Conservation (phyloP, 2,888 invertebrate genomes). For the Synergus laeviventris region DNA sequence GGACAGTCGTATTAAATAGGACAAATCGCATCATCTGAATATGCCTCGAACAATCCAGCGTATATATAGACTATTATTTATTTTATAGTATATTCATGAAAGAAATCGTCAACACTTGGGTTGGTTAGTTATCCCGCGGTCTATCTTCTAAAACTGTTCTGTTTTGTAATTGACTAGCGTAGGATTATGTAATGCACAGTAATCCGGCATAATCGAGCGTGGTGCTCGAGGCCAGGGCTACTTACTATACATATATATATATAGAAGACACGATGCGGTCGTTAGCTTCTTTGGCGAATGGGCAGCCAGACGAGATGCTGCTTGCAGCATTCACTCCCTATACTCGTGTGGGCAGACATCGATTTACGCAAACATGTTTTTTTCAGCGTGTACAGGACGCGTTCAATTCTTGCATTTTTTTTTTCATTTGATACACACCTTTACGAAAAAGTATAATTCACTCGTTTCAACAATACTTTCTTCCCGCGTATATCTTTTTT, state of each 20-base stretch:
- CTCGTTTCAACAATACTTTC: too few relatives aligned
- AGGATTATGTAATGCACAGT: slow-evolving; percentile 46
- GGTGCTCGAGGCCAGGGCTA: slow-evolving; percentile 50
- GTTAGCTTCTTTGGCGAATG: slow-evolving; percentile 37
- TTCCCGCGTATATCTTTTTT: too few relatives aligned
- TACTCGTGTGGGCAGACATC: slow-evolving; percentile 34
- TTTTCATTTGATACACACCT: slow-evolving; percentile 10
- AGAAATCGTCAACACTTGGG: background rate
- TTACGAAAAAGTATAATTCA: background rate
- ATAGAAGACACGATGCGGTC: slow-evolving; percentile 37
- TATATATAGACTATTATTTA: too few relatives aligned
- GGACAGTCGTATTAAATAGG: too few relatives aligned
- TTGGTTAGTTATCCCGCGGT: background rate
- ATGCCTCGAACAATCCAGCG: too few relatives aligned
- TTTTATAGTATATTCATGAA: background rate
- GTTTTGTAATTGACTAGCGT: slow-evolving; percentile 42
- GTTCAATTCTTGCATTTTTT: background rate
- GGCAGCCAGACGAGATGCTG: slow-evolving; percentile 24
- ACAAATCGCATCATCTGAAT: too few relatives aligned
- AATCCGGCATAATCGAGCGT: slow-evolving; percentile 50
- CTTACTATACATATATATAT: too few relatives aligned
- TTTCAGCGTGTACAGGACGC: background rate
- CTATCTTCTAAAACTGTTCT: slow-evolving; percentile 25
- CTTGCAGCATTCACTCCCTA: slow-evolving; percentile 19
- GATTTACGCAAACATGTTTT: slow-evolving; percentile 37